phyloP scores from a whole-genome alignment of 2,797 vertebrate genomes.

The Sus cebifrons region DNA sequence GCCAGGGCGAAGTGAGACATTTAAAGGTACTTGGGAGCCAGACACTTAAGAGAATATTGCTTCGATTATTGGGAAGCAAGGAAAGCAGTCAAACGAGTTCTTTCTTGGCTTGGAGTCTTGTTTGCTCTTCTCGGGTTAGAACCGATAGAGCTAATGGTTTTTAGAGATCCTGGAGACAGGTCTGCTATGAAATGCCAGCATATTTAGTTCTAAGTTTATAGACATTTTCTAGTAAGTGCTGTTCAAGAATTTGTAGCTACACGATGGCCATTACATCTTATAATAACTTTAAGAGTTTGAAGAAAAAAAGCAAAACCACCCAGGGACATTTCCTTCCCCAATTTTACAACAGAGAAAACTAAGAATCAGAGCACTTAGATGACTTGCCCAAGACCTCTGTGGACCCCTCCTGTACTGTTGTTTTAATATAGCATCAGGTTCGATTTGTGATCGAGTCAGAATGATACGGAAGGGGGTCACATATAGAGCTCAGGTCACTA shows the following conservation, averaged over 20 bases:
- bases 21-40: constrained; percentile 49
- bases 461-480: not conserved
- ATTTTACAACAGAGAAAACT: not conserved
- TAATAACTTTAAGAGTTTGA: not conserved
- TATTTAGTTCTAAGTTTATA: constrained; percentile 54
- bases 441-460: constrained; percentile 43
- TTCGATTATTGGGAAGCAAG: constrained; percentile 62
- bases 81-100: constrained; percentile 68
- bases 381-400: not conserved
- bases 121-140: constrained; percentile 78
- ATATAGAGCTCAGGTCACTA: constrained; percentile 1
- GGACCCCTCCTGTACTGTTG: not conserved
- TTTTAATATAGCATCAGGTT: not conserved
- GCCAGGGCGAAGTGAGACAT: not conserved
- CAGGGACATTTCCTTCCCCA: not conserved
- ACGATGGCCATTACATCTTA: not conserved
- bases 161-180: constrained; percentile 20
- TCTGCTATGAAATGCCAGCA: not conserved
- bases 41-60: constrained; percentile 44
- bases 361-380: not conserved
- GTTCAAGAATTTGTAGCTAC: constrained; percentile 22
- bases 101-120: constrained; percentile 55
- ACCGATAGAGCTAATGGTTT: constrained; percentile 41
- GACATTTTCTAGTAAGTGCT: not conserved
- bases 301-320: constrained; percentile 41